phyloP scores from a whole-genome alignment of 2,888 invertebrate species.

The Notodonta ziczac region DNA sequence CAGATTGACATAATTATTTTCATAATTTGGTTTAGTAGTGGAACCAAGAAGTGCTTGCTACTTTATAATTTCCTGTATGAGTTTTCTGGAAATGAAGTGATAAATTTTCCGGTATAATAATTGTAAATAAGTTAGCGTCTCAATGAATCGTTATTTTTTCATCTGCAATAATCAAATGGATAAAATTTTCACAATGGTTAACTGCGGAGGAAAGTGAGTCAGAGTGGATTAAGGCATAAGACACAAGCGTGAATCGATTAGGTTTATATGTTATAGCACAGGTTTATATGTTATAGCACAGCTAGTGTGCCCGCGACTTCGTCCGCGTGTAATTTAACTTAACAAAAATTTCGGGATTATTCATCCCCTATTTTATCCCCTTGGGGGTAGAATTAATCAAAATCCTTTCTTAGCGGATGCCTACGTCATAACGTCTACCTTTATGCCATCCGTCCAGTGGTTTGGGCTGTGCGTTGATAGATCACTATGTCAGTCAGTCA shows the following conservation, averaged over 20 bases:
- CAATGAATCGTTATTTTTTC: conserved; percentile 38
- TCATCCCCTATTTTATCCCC: too few relatives aligned
- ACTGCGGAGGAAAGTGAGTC: conserved; percentile 48
- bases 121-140: conserved; percentile 48
- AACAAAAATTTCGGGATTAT: too few relatives aligned
- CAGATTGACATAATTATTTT: conserved; percentile 23
- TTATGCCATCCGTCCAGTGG: too few relatives aligned
- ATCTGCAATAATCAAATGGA: conserved; percentile 43
- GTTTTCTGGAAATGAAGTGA: conserved; percentile 15
- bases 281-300: too few relatives aligned
- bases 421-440: too few relatives aligned
- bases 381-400: too few relatives aligned
- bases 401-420: too few relatives aligned
- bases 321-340: too few relatives aligned
- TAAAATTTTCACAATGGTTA: conserved; percentile 56
- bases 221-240: conserved; percentile 30
- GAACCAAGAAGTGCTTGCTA: conserved; percentile 8
- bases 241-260: conserved; percentile 18
- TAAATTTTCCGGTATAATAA: conserved; percentile 27
- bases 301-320: too few relatives aligned
- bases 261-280: too few relatives aligned
- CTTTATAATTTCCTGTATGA: conserved; percentile 21
- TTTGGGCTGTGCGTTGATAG: too few relatives aligned
- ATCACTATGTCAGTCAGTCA: too few relatives aligned
- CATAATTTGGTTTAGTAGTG: conserved; percentile 15